Conservation (phyloP, 1,140 invertebrate species). For the Diploscapter pachys region DNA sequence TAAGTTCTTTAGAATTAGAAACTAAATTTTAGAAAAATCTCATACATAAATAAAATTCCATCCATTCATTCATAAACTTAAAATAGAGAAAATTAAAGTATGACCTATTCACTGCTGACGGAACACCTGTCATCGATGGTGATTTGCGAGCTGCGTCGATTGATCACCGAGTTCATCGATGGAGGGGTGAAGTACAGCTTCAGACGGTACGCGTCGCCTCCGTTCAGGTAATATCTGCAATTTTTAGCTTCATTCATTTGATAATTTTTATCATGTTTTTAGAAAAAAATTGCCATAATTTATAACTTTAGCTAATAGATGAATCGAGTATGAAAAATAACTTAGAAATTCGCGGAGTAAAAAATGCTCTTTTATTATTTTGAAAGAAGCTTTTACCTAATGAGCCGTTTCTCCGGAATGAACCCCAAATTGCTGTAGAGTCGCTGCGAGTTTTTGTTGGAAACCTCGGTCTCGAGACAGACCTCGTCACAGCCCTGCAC, state of each 20-base stretch:
- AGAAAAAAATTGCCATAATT: no score
- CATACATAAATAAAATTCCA: no score
- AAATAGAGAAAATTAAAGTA: no score
- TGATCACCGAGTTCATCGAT: background rate
- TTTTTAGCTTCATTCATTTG: background rate
- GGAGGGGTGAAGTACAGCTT: slow-evolving; percentile 25
- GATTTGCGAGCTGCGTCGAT: no score
- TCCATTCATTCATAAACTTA: no score
- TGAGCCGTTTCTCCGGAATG: slow-evolving; percentile 25
- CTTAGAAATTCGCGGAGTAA: no score
- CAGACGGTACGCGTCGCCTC: slow-evolving; percentile 30
- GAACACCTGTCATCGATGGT: no score
- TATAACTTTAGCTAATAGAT: background rate
- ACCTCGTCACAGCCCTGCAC: slow-evolving; percentile 22
- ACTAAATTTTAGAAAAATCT: no score
- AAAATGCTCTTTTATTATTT: background rate
- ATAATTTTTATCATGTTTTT: no score
- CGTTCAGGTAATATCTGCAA: slow-evolving; percentile 26
- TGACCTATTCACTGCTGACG: no score
- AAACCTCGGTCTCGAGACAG: slow-evolving; percentile 24
- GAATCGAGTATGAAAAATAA: background rate
- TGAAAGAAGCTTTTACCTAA: slow-evolving; percentile 9
- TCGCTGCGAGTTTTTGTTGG: slow-evolving; percentile 24
- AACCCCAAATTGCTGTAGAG: slow-evolving; percentile 31
- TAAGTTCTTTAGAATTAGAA: no score